Evolutionary conservation across 2,888 invertebrate genomes (phyloP), one percentile per base, ranked within the genome.

Genomic region (Mycalesis mineus): DNA sequence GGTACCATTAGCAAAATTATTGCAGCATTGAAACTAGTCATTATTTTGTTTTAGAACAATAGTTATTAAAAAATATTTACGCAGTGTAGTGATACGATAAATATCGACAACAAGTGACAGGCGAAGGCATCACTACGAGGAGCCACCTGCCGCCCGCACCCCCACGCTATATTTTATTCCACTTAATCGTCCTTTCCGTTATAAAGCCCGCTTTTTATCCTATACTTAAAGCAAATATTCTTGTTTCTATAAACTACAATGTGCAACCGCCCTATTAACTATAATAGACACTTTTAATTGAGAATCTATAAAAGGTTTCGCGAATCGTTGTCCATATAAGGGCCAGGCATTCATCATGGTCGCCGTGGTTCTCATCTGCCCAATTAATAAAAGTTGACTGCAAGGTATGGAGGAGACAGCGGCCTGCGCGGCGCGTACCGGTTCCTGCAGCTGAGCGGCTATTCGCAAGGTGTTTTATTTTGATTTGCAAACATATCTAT

Each of bases 231-330:
- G 88, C 85, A 88, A 88, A 88, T 88, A 89, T 88, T 84, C 84
- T 78, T 78, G 82, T 84, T 84, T 80, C 82, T 82, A 77, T 81
- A 84, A 82, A 82, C 75, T 74, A 77, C 80, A 79, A 70, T 73
- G 84, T 80, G 79, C 76, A 77, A 75, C 75, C 80, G 80, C 71
- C 83, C 83, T 84, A 86, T 87, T 88, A 88, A 82, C 83, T 83
- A 85, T 88, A 88, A 88, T 88, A 88, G 85, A 89, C 84, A 82
- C 80, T 88, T 87, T 88, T 89, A 89, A 89, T 89, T 88, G 87
- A 84, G 87, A 88, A 87, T 87, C 88, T 88, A 89, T 88, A 88
- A 88, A 88, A 88, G 88, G 88, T 87, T 89, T 88, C 79, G 88
- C 85, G 80, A 84, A 87, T 79, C 78, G 82, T 71, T 78, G 71